Evolutionary conservation across 2,888 invertebrate species (phyloP).

Genomic region (Lithodes maja): DNA sequence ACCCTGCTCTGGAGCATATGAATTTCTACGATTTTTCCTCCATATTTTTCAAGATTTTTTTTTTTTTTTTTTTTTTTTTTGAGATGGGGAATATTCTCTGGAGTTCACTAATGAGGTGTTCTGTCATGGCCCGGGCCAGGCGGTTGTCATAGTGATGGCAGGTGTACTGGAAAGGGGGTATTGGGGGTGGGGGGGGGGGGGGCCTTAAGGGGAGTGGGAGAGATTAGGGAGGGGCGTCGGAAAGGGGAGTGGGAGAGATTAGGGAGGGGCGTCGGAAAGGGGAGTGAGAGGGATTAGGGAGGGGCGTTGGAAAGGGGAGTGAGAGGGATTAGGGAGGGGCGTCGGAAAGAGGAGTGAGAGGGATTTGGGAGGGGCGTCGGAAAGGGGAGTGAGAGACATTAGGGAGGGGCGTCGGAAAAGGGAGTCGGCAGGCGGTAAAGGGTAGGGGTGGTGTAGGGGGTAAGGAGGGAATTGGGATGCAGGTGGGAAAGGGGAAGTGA

Average conservation of each 20-base stretch:
- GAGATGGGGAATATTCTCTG: background rate
- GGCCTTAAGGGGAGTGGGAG: too few species aligned
- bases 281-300: background rate
- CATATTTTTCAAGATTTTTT: background rate
- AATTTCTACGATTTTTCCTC: background rate
- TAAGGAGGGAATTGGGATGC: background rate
- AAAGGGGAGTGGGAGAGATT: background rate
- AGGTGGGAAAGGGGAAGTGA: background rate
- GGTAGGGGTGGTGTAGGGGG: background rate
- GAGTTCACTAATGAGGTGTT: slow-evolving; percentile 20
- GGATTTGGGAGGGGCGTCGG: background rate
- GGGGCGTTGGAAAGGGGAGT: background rate
- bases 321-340: background rate
- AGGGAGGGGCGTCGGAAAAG: background rate
- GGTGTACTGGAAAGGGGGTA: background rate
- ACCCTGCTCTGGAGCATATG: background rate
- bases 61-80: background rate
- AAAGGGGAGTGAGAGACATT: background rate
- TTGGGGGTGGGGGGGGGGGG: background rate
- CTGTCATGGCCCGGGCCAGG: background rate
- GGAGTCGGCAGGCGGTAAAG: background rate
- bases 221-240: background rate
- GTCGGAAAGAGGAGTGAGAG: background rate
- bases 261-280: background rate
- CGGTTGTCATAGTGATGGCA: slow-evolving; percentile 11